Evolutionary conservation across 2,797 vertebrate genomes (phyloP).

Genomic region (Mallotus villosus): DNA sequence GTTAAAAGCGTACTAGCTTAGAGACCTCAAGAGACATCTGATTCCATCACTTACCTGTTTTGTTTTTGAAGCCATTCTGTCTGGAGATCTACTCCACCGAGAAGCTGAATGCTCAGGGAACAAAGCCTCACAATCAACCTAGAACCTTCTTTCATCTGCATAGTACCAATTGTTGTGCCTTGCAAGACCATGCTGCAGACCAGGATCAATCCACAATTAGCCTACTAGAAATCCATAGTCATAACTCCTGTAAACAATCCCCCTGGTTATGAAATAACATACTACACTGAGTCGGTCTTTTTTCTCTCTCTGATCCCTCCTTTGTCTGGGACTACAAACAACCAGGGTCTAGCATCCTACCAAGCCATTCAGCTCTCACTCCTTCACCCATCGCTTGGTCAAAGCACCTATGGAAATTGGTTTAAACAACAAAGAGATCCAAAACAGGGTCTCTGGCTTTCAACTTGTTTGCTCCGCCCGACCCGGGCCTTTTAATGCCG

Average conservation of each 20-base stretch:
- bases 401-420: constrained; percentile 54
- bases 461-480: constrained; percentile 41
- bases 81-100: background rate
- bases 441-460: constrained; percentile 51
- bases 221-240: constrained; percentile 1
- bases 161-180: background rate
- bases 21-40: background rate
- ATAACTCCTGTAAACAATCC: background rate
- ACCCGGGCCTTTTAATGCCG: constrained; percentile 55
- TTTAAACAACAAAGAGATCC: constrained; percentile 46
- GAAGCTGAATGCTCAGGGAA: background rate
- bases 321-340: constrained; percentile 19
- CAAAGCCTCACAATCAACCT: background rate
- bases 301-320: constrained; percentile 33
- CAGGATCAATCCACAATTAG: background rate
- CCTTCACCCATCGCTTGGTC: constrained; percentile 35
- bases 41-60: background rate
- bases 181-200: background rate
- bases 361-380: constrained; percentile 31
- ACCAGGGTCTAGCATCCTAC: constrained; percentile 8
- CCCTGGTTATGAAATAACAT: constrained; percentile 8
- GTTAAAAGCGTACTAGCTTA: background rate
- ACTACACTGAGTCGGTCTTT: background rate
- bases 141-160: background rate
- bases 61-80: background rate